Evolutionary conservation across 2,113 vertebrate genomes (phyloP).

Genomic region (Plectropomus leopardus): DNA sequence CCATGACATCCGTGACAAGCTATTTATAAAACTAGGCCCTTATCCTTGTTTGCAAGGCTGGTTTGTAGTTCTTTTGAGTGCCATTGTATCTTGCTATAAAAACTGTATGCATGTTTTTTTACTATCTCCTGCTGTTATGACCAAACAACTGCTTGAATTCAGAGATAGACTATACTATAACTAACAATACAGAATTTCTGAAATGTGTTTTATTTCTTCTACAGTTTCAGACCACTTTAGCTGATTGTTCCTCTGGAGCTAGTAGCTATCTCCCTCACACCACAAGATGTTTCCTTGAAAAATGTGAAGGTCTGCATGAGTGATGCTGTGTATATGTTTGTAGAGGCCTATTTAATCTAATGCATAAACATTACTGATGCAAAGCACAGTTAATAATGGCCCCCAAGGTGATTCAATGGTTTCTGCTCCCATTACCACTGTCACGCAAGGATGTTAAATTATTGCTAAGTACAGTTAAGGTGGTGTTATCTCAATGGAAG

Average conservation of each 20-base stretch:
- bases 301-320: constrained; percentile 15
- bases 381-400: constrained; percentile 25
- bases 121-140: neutral
- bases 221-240: neutral
- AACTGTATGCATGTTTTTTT: neutral
- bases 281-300: constrained; percentile 6
- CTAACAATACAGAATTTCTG: neutral
- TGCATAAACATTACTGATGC: constrained; percentile 26
- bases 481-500: constrained; percentile 12
- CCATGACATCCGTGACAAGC: neutral
- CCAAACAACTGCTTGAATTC: neutral
- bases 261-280: neutral
- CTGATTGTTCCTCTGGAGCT: neutral
- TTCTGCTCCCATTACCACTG: constrained; percentile 17
- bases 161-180: neutral
- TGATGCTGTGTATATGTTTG: constrained; percentile 31
- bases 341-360: constrained; percentile 15
- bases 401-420: constrained; percentile 25
- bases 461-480: constrained; percentile 32
- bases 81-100: neutral
- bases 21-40: neutral
- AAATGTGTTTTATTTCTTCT: constrained; percentile 4
- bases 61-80: neutral
- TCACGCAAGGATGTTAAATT: constrained; percentile 30
- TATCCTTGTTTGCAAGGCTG: neutral